Conservation (phyloP, 2,113 vertebrate genomes). For the Ciconia boyciana region DNA sequence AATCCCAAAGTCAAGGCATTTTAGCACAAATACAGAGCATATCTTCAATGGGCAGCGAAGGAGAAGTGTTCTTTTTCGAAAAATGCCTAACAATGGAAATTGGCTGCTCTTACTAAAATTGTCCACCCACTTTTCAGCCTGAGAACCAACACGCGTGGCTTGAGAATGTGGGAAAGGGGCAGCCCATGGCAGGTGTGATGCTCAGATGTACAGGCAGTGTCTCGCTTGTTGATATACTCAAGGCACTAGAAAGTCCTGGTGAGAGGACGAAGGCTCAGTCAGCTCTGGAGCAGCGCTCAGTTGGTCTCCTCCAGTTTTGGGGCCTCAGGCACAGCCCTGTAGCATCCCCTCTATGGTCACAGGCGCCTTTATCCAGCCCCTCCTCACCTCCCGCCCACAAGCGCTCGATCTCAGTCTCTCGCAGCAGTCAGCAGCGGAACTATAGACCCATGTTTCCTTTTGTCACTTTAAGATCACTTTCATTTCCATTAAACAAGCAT, state of each 20-base stretch:
- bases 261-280: neutral
- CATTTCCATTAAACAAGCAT: neutral
- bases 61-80: accelerated
- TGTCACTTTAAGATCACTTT: neutral
- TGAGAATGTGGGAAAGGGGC: accelerated
- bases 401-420: accelerated
- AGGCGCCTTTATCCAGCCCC: neutral
- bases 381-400: neutral
- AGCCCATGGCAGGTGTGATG: accelerated
- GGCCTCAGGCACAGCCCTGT: neutral
- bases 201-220: neutral
- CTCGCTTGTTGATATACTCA: accelerated
- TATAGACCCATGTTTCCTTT: neutral
- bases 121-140: neutral
- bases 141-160: accelerated
- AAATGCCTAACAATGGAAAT: neutral
- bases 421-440: neutral
- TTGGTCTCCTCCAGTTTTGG: too few relatives aligned
- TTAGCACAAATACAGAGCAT: neutral
- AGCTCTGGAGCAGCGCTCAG: neutral
- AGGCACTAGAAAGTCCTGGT: neutral
- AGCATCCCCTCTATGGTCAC: accelerated
- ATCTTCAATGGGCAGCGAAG: accelerated
- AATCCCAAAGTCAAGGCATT: neutral
- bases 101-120: neutral